These are phyloP conservation scores for Holothuria leucospilota DNA, from an alignment of 53 echinoderm and acorn worm species.

Conservation along the genomic window DNA sequence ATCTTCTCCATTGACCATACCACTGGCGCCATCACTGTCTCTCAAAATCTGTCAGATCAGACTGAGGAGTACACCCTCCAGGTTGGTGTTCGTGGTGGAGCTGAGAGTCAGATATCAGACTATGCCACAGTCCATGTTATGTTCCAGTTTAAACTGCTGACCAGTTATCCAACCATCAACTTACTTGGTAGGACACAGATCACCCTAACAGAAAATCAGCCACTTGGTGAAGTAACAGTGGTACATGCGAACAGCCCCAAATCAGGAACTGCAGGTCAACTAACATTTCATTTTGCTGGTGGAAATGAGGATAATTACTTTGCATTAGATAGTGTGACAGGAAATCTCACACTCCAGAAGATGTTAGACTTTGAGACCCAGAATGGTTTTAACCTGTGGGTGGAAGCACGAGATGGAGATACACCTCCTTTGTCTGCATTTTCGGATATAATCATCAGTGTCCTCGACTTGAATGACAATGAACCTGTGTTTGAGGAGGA, in stretches of 20 bases:
- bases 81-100: slow-evolving; percentile 67
- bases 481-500: slow-evolving; percentile 72
- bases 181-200: slow-evolving; percentile 56
- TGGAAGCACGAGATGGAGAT: slow-evolving; percentile 79
- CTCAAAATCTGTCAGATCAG: slow-evolving; percentile 69
- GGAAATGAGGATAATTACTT: slow-evolving; percentile 79
- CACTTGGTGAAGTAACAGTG: slow-evolving; percentile 55
- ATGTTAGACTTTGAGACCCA: slow-evolving; percentile 75
- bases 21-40: slow-evolving; percentile 77
- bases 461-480: slow-evolving; percentile 89
- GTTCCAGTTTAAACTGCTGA: slow-evolving; percentile 2
- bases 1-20: slow-evolving; percentile 67
- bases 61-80: slow-evolving; percentile 62
- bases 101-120: slow-evolving; percentile 19
- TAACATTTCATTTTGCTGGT: slow-evolving; percentile 73
- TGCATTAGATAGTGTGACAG: slow-evolving; percentile 66
- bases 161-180: slow-evolving; percentile 73
- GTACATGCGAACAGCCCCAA: slow-evolving; percentile 70
- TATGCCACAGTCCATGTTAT: slow-evolving; percentile 7
- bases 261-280: slow-evolving; percentile 41
- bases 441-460: slow-evolving; percentile 56
- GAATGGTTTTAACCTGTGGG: slow-evolving; percentile 67
- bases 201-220: slow-evolving; percentile 63
- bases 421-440: slow-evolving; percentile 73
- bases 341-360: slow-evolving; percentile 66